Conservation (phyloP, 1,140 invertebrate species). For the Wasmannia auropunctata region DNA sequence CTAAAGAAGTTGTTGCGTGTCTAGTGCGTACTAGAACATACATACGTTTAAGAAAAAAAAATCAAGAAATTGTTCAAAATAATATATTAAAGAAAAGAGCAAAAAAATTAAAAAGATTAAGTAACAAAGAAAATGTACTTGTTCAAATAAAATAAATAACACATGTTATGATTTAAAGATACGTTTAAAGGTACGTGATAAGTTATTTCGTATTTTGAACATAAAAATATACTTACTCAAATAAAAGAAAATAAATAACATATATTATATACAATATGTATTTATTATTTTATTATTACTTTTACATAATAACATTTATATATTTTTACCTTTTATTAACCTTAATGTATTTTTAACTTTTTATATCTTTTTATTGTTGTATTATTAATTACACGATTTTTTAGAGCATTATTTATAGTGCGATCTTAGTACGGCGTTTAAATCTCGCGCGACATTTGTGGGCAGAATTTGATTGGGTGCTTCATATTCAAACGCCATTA, state of each 20-base stretch:
- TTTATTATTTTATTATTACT: neutral
- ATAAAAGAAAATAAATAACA: too few species aligned
- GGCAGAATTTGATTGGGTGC: neutral
- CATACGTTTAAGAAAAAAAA: neutral
- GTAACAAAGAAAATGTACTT: neutral
- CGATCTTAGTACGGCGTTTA: neutral
- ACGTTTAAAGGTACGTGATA: too few species aligned
- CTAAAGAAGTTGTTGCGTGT: neutral
- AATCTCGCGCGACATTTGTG: neutral
- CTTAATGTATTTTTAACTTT: too few species aligned
- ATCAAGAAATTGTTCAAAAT: neutral
- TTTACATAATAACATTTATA: neutral
- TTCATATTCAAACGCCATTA: neutral
- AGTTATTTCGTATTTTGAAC: too few species aligned
- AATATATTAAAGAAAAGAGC: neutral
- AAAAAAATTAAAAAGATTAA: neutral
- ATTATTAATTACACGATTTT: neutral
- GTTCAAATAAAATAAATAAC: neutral
- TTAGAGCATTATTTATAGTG: neutral
- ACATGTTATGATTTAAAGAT: too few species aligned
- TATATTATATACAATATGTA: neutral
- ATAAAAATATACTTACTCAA: too few species aligned
- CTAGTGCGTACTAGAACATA: slow-evolving; percentile 5
- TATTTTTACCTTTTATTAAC: too few species aligned
- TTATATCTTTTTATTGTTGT: too few species aligned